These are phyloP conservation scores for Andricus grossulariae DNA, from an alignment of 1,140 invertebrate genomes.

Conservation along the genomic window DNA sequence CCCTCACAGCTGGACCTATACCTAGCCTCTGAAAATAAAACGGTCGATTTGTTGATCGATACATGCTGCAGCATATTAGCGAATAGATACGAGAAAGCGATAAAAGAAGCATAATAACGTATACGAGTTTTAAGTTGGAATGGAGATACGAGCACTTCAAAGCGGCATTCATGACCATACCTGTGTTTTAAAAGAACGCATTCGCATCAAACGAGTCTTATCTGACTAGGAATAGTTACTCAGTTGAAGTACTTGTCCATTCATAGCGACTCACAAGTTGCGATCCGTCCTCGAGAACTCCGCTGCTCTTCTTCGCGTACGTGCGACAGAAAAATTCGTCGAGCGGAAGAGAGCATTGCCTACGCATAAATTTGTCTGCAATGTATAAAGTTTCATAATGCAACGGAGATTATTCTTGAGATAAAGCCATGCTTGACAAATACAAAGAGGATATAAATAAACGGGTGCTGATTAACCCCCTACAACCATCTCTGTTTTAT, in stretches of 20 bases:
- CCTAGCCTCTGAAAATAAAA: not conserved
- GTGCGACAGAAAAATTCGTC: constrained; percentile 28
- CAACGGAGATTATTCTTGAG: constrained; percentile 24
- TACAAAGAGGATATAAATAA: constrained; percentile 31
- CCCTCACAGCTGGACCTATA: too few species aligned
- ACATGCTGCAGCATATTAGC: constrained; percentile 28
- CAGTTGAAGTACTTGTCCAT: constrained; percentile 53
- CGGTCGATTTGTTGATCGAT: constrained; percentile 9
- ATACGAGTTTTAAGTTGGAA: constrained; percentile 24
- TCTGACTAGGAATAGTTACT: constrained; percentile 54
- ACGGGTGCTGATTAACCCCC: constrained; percentile 25
- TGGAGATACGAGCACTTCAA: constrained; percentile 53
- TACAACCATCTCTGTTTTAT: constrained; percentile 8
- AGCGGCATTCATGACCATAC: constrained; percentile 56
- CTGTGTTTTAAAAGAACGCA: constrained; percentile 49
- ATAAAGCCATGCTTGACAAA: constrained; percentile 29
- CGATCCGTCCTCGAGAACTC: constrained; percentile 25
- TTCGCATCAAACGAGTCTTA: constrained; percentile 56
- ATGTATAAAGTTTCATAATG: constrained; percentile 31
- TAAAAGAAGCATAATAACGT: constrained; percentile 31
- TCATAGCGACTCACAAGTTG: constrained; percentile 39
- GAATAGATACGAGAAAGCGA: constrained; percentile 21
- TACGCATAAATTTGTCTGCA: constrained; percentile 30
- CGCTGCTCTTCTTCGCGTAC: constrained; percentile 21
- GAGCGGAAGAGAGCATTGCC: constrained; percentile 25